Base-by-base conservation (phyloP, 2,113 vertebrate species). In the Ivindomyrus marchei region DNA sequence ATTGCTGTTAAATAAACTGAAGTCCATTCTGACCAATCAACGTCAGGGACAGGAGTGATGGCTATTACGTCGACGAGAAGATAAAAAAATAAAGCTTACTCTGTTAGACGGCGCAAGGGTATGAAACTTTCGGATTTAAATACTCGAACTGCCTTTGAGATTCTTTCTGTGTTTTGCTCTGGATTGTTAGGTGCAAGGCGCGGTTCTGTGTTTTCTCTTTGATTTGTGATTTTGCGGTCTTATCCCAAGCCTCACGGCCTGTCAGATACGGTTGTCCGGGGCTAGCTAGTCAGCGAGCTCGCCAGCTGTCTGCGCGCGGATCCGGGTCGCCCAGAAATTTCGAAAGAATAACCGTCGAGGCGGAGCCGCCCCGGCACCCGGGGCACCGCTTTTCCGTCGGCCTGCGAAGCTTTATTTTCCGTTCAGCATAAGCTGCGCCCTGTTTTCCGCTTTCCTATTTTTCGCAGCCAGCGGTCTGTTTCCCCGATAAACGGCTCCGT, bases 81-180 rank as follows among this genome's bases (percentile, higher is more conserved):
- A 62, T 85, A 24, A 11, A 49, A 88, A 83, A 62, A 85, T 58
- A 52, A 6, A 85, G 39, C 77, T 85, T 77, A 70, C 45, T 84
- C 49, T 31, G 36, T 85, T 85, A 53, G 36, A 53, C 52, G 39
- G 77, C 80, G 27, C 24, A 31, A 39, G 36, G 42, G 19, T n/a
- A 45, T 62, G 50, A 17, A 85, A 85, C 80, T 85, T 89, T 3
- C 31, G 17, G 19, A 21, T 89, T 89, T 89, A 84, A 83, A 88
- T 47, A 77, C 46, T 46, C 27, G 42, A 88, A 74, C 27, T 74
- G 27, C 27, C 62, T 62, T 47, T 74, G 4, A 49, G 8, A 47
- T 49, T 49, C 24, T 13, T 21, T 11, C 24, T 21, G 19, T 31
- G 24, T 53, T 53, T 52, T 6, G 3, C 10, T 53, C 7, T 27